Percentiles rank a stretch among this genome's conserved stretches.
Conservation (phyloP, 2,797 vertebrate genomes). For the Cottoperca gobio region DNA sequence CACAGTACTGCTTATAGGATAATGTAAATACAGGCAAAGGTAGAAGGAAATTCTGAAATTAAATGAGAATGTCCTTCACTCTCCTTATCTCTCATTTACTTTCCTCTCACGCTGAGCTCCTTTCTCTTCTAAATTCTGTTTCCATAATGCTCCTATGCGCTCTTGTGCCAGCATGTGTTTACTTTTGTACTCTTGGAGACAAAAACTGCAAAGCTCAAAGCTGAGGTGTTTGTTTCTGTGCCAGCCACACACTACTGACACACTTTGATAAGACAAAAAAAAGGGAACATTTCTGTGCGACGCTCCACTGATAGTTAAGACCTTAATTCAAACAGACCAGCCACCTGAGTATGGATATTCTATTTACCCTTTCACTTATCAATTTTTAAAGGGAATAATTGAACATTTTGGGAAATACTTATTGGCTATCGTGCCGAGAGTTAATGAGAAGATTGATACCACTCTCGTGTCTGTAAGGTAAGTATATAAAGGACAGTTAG, state of each 20-base stretch:
- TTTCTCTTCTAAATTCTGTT: constrained; percentile 51
- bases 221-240: constrained; percentile 45
- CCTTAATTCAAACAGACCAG: constrained; percentile 24
- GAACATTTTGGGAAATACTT: not conserved
- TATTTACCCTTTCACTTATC: not conserved
- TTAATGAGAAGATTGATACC: not conserved
- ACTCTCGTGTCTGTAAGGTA: not conserved
- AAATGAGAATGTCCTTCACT: constrained; percentile 40
- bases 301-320: constrained; percentile 17
- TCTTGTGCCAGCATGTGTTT: constrained; percentile 54
- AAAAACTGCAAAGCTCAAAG: constrained; percentile 49
- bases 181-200: constrained; percentile 53
- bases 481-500: not conserved
- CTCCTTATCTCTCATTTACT: constrained; percentile 38
- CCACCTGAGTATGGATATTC: constrained; percentile 11
- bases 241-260: constrained; percentile 55
- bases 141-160: constrained; percentile 11
- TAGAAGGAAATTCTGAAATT: constrained; percentile 39
- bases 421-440: not conserved
- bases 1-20: constrained; percentile 18
- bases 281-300: constrained; percentile 33
- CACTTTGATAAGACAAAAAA: constrained; percentile 64
- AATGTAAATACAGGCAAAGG: constrained; percentile 29
- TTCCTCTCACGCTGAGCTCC: constrained; percentile 33
- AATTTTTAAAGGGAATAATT: not conserved